These are phyloP conservation scores for Ceratosolen solmsi DNA, from an alignment of 1,140 invertebrate species.

Conservation along the genomic window DNA sequence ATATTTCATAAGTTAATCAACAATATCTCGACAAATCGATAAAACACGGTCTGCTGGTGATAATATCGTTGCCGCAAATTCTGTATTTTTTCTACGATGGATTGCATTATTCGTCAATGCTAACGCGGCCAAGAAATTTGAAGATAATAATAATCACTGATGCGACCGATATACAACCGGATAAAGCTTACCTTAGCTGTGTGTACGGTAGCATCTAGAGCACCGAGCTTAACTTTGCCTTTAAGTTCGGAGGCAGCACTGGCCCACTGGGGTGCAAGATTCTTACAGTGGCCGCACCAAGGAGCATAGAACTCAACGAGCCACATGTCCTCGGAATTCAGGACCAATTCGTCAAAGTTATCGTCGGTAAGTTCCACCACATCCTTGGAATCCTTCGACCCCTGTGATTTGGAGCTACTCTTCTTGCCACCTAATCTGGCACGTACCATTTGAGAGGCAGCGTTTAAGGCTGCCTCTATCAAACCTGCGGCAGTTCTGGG, in stretches of 20 bases:
- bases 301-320: slow-evolving; percentile 98
- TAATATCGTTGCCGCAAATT: too few relatives aligned
- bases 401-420: slow-evolving; percentile 52
- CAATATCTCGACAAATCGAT: too few relatives aligned
- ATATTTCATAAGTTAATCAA: too few relatives aligned
- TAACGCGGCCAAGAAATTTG: too few relatives aligned
- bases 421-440: slow-evolving; percentile 77
- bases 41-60: too few relatives aligned
- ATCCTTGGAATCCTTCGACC: slow-evolving; percentile 76
- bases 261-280: slow-evolving; percentile 95
- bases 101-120: too few relatives aligned
- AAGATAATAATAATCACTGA: too few relatives aligned
- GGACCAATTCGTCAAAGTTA: slow-evolving; percentile 93
- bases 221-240: slow-evolving; percentile 96
- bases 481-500: slow-evolving; percentile 88
- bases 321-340: slow-evolving; percentile 94
- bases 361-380: slow-evolving; percentile 95
- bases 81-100: too few relatives aligned
- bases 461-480: slow-evolving; percentile 86
- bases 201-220: slow-evolving; percentile 96
- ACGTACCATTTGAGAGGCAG: slow-evolving; percentile 81
- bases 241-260: slow-evolving; percentile 94
- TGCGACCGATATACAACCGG: too few relatives aligned
- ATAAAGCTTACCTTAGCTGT: slow-evolving; percentile 79
- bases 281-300: slow-evolving; percentile 98